phyloP scores from a whole-genome alignment of 2,888 invertebrate species.

The Conistra vaccinii region DNA sequence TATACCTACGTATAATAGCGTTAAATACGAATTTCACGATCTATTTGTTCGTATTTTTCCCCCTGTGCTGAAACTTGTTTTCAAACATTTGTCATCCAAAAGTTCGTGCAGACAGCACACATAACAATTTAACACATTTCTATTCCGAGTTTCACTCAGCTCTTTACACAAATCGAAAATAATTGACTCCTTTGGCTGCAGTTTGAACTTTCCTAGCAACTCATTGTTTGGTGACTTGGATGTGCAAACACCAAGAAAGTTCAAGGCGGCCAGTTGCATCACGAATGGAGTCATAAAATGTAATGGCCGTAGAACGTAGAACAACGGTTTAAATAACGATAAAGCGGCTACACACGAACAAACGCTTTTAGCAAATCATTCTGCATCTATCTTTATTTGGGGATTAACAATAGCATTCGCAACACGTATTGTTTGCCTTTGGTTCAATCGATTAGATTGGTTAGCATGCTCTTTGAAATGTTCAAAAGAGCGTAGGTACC shows the following conservation, averaged over 20 bases:
- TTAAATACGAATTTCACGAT: no score
- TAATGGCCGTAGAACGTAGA: conserved; percentile 67
- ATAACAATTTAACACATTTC: conserved; percentile 48
- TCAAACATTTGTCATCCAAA: background rate
- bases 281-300: conserved; percentile 75
- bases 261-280: conserved; percentile 80
- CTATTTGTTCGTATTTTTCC: background rate
- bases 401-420: conserved; percentile 47
- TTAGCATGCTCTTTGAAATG: conserved; percentile 43
- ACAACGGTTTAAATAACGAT: conserved; percentile 52
- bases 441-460: conserved; percentile 41
- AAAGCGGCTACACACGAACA: conserved; percentile 51
- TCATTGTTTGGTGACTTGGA: conserved; percentile 63
- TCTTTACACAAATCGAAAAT: conserved; percentile 17
- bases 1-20: no score
- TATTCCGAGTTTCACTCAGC: conserved; percentile 40
- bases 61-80: background rate
- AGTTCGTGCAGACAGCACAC: conserved; percentile 17
- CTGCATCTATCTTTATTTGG: conserved; percentile 39
- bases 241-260: conserved; percentile 73
- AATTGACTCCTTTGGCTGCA: conserved; percentile 11
- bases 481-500: no score
- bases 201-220: conserved; percentile 62
- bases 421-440: conserved; percentile 46
- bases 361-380: conserved; percentile 46